phyloP scores from a whole-genome alignment of 2,797 vertebrate genomes.

The Antennarius maculatus region DNA sequence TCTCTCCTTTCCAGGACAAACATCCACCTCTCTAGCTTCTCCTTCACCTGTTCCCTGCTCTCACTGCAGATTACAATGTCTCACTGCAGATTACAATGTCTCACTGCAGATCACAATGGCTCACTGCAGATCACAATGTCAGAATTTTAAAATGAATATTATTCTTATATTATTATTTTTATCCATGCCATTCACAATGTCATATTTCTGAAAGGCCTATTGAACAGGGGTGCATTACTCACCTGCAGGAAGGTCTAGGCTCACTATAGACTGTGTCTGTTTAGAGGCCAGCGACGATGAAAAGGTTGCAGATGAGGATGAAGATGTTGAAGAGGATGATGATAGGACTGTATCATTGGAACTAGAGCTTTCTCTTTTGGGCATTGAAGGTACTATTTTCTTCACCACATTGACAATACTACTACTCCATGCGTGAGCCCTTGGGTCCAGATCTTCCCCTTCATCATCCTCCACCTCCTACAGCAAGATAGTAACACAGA shows the following conservation, averaged over 20 bases:
- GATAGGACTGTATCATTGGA: conserved; percentile 43
- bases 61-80: too few relatives aligned
- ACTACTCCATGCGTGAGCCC: conserved; percentile 59
- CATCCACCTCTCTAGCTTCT: too few relatives aligned
- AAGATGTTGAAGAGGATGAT: conserved; percentile 48
- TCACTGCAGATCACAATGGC: too few relatives aligned
- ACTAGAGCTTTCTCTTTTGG: conserved; percentile 51
- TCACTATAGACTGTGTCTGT: conserved; percentile 42
- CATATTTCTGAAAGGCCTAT: background rate
- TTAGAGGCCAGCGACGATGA: conserved; percentile 48
- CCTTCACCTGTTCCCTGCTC: too few relatives aligned
- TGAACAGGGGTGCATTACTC: conserved; percentile 21
- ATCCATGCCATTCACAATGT: background rate
- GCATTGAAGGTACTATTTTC: conserved; percentile 41
- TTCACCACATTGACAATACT: conserved; percentile 59
- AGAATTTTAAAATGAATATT: too few relatives aligned
- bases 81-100: too few relatives aligned
- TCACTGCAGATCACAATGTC: too few relatives aligned
- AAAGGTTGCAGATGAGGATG: conserved; percentile 44
- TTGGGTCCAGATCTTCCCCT: conserved; percentile 76
- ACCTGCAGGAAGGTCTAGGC: conserved; percentile 60
- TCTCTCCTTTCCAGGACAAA: too few relatives aligned
- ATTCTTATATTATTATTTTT: background rate
- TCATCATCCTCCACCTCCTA: conserved; percentile 77
- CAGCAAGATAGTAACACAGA: conserved; percentile 13